Base-by-base conservation (phyloP, 2,797 vertebrate species). In the Catostomus latipinnis region DNA sequence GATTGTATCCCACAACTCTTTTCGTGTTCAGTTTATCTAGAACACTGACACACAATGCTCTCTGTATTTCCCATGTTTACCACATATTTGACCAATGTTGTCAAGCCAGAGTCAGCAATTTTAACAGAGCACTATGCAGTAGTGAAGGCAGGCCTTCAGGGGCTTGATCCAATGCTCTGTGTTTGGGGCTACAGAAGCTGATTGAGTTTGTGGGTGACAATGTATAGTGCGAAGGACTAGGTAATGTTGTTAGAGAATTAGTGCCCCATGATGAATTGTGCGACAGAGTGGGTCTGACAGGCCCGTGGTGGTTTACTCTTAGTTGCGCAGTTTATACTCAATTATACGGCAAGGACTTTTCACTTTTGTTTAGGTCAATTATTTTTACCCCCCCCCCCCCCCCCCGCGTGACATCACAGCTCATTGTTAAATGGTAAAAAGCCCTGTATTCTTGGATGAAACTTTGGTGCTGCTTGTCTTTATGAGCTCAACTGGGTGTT, bases 191-290 rank as follows among this genome's bases (percentile, higher is more conserved):
- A 80, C 82, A 87, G 81, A 76, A 77, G 71, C 69, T 83, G 76
- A 80, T 83, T 71, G 74, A 63, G 70, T 71, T 78, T 75, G 67
- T 61, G 67, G 70, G 60, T 77, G 70, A 76, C 82, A 75, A 78
- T 70, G 73, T 78, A 65, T 83, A 62, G 80, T 80, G 96, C 94
- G 93, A 97, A 97, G 95, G 95, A 94, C 92, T 92, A 92, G 87
- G 95, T 97, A 97, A 97, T 97, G 95, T 95, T 96, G 96, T 97
- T 97, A 98, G 94, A 95, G 95, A 98, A 98, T 98, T 98, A 98
- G 96, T 94, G 94, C 94, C 93, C 94, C 86, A 94, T 99, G 97
- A 98, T 98, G 95, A 97, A 99, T 98, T 96, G 96, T 97, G 94
- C 95, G 90, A 92, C 93, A 96, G 95, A 97, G 95, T 95, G 93